Evolutionary conservation across 1,140 invertebrate species (phyloP).

Genomic region (Elysia chlorotica): DNA sequence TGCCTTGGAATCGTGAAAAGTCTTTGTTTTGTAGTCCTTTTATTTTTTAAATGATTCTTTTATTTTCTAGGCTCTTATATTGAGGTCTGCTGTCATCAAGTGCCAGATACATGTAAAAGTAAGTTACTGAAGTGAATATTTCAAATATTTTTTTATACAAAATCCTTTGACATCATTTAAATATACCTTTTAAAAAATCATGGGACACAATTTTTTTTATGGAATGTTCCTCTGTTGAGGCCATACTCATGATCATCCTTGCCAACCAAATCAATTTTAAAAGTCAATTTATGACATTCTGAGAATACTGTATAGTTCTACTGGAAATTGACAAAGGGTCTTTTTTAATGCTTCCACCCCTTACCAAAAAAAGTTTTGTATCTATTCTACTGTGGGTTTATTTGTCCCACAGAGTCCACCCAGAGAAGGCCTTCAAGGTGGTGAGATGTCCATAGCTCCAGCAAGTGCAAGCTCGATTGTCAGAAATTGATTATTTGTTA

Average conservation of each 20-base stretch:
- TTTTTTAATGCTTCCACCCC: neutral
- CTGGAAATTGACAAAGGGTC: neutral
- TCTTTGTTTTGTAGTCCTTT: neutral
- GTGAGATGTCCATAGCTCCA: slow-evolving; percentile 59
- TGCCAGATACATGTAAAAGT: slow-evolving; percentile 85
- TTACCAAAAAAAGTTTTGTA: neutral
- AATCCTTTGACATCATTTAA: neutral
- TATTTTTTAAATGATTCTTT: neutral
- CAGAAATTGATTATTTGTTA: too few relatives aligned
- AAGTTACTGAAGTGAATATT: slow-evolving; percentile 10
- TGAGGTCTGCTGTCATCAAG: slow-evolving; percentile 90
- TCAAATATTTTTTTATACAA: neutral
- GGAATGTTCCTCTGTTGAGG: too few relatives aligned
- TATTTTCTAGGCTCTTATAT: slow-evolving; percentile 71
- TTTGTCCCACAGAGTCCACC: slow-evolving; percentile 53
- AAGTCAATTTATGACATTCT: too few relatives aligned
- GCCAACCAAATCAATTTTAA: too few relatives aligned
- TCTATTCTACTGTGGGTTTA: neutral
- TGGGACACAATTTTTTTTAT: too few relatives aligned
- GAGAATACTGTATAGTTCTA: neutral
- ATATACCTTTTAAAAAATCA: too few relatives aligned
- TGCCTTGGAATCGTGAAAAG: neutral
- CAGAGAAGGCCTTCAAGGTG: slow-evolving; percentile 55
- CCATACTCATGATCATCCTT: too few relatives aligned
- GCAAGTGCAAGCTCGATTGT: slow-evolving; percentile 53